Percentiles rank a stretch among this genome's conserved stretches.
These are phyloP conservation scores for Pteronotus mesoamericanus DNA, from an alignment of 2,797 vertebrate species.

Conservation along the genomic window DNA sequence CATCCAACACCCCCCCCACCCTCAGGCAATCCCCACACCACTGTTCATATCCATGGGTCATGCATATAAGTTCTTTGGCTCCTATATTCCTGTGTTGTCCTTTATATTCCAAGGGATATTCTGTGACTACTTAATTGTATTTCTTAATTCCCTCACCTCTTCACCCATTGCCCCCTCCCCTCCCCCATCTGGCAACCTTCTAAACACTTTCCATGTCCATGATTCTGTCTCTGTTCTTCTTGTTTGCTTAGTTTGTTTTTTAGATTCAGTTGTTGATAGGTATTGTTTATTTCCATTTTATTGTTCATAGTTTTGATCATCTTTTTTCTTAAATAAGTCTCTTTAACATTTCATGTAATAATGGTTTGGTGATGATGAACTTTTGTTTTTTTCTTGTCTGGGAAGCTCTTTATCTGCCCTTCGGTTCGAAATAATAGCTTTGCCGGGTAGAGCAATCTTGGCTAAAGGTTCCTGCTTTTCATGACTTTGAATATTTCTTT, in stretches of 20 bases:
- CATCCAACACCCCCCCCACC: background rate
- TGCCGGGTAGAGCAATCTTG: no score
- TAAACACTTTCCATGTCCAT: background rate
- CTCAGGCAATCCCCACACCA: background rate
- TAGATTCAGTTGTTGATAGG: background rate
- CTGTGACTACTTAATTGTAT: background rate
- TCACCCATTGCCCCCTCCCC: background rate
- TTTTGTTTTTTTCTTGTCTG: no score
- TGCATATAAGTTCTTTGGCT: background rate
- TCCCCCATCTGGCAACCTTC: background rate
- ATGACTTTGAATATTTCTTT: no score
- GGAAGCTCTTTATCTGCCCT: no score
- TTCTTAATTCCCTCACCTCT: background rate
- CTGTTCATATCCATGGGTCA: background rate
- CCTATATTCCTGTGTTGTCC: background rate
- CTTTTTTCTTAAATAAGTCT: background rate
- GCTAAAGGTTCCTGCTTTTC: no score
- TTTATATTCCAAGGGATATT: background rate
- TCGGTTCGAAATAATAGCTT: no score
- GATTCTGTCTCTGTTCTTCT: background rate
- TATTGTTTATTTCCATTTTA: background rate
- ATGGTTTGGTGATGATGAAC: background rate
- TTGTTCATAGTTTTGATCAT: background rate
- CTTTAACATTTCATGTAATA: background rate
- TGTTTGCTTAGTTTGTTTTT: background rate